Percentiles rank a stretch among this genome's conserved stretches.
Conservation (phyloP, 1,140 invertebrate genomes). For the Bombus confusus region DNA sequence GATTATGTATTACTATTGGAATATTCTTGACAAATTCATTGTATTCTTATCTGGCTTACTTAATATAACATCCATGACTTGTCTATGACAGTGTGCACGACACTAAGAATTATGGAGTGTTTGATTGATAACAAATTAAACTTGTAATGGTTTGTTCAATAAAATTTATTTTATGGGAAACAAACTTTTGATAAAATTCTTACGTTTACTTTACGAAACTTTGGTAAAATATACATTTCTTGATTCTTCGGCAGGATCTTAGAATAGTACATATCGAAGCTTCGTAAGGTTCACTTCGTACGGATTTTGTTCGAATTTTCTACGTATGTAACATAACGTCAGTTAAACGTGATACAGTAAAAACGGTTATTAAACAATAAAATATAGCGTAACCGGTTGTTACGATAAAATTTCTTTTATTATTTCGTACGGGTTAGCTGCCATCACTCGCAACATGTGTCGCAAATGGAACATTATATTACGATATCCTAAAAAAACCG, state of each 20-base stretch:
- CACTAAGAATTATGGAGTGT: no score
- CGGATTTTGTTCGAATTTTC: conserved; percentile 29
- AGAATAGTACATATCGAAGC: conserved; percentile 52
- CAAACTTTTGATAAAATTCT: conserved; percentile 66
- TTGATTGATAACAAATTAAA: neutral
- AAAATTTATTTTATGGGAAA: conserved; percentile 67
- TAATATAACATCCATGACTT: no score
- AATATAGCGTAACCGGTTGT: conserved; percentile 50
- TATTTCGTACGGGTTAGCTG: conserved; percentile 40
- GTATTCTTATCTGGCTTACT: no score
- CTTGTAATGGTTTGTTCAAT: conserved; percentile 38
- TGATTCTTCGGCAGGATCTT: conserved; percentile 50
- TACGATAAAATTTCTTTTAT: conserved; percentile 29
- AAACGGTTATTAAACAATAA: conserved; percentile 65
- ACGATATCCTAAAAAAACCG: conserved; percentile 45
- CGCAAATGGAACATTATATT: conserved; percentile 22
- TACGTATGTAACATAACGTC: conserved; percentile 13
- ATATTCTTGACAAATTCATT: no score
- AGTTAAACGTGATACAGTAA: conserved; percentile 44
- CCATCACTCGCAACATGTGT: conserved; percentile 15
- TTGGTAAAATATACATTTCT: conserved; percentile 73
- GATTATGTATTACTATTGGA: no score
- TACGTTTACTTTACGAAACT: conserved; percentile 68
- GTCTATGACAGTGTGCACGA: no score
- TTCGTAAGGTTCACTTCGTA: conserved; percentile 34